Base-by-base conservation (phyloP, 2,797 vertebrate species). In the Austrolebias charrua region DNA sequence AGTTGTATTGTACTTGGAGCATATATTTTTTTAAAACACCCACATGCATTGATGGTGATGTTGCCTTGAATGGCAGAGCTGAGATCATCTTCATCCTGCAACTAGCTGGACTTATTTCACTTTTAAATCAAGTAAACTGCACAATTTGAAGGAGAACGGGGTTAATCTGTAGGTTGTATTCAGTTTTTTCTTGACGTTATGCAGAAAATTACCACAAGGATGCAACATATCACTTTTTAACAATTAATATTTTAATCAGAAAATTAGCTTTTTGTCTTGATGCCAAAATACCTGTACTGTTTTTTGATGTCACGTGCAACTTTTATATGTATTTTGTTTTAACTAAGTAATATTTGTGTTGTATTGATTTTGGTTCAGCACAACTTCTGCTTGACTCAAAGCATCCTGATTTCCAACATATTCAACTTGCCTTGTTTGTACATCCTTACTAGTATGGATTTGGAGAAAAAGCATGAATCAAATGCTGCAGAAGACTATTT, bases 31-130 rank as follows among this genome's bases (percentile, higher is more conserved):
- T 29, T 35, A 31, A 47, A 24, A 66, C 72, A 72, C 79, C 58
- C 69, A 84, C 77, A 61, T 35, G 19, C 18, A 51, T 49, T 54
- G 62, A 53, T 69, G 63, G 55, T 61, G 69, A 71, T 76, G 61
- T 43, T 81, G 52, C 52, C 55, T 79, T 81, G 63, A 76, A 71
- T 75, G 62, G 38, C 42, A 62, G 6, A 59, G 33, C 31, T 63
- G 31, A 59, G 42, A 61, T 57, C 48, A 47, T 70, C 73, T 60
- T 54, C 11, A 4, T 40, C 55, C n/a, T 16, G 18, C 51, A 42
- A 46, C 53, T 68, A 45, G 12, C 58, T 58, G 16, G 33, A 69
- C 42, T 44, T 54, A 20, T 73, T 73, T 43, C 62, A 13, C 55
- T 19, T 64, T 57, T 63, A 47, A 69, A 49, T 24, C 38, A 63